Percentiles rank a stretch among this genome's conserved stretches.
Evolutionary conservation across 2,113 vertebrate species (phyloP).

Genomic region (Tilapia sparmanii): DNA sequence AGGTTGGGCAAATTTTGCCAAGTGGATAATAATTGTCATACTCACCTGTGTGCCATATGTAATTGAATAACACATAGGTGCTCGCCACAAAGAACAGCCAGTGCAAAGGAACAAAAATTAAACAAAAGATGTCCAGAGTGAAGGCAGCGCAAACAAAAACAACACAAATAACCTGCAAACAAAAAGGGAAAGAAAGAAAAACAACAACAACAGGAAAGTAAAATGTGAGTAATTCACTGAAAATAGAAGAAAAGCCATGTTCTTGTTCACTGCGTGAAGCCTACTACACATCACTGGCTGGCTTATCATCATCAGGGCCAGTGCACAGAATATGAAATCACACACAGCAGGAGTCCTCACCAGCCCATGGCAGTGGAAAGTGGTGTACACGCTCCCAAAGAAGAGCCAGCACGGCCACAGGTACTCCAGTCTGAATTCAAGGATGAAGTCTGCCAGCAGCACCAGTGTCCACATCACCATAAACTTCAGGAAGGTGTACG

Average conservation of each 20-base stretch:
- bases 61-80: slow-evolving; percentile 79
- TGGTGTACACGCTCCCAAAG: slow-evolving; percentile 77
- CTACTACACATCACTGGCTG: not conserved
- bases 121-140: slow-evolving; percentile 78
- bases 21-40: not conserved
- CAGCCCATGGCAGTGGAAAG: slow-evolving; percentile 80
- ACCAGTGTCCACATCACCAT: slow-evolving; percentile 77
- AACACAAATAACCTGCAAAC: slow-evolving; percentile 74
- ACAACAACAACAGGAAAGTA: not conserved
- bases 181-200: slow-evolving; percentile 29
- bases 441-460: slow-evolving; percentile 76
- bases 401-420: slow-evolving; percentile 82
- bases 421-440: slow-evolving; percentile 79
- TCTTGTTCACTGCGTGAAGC: not conserved
- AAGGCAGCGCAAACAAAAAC: slow-evolving; percentile 79
- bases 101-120: slow-evolving; percentile 78
- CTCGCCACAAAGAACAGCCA: slow-evolving; percentile 81
- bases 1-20: not conserved
- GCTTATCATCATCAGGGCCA: not conserved
- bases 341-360: slow-evolving; percentile 46
- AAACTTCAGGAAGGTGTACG: slow-evolving; percentile 76
- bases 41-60: slow-evolving; percentile 81
- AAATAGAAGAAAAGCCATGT: not conserved
- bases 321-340: not conserved
- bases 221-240: not conserved